Percentiles rank a stretch among this genome's conserved stretches.
Conservation (phyloP, 1,140 invertebrate species). For the Leptonema lineaticorne region DNA sequence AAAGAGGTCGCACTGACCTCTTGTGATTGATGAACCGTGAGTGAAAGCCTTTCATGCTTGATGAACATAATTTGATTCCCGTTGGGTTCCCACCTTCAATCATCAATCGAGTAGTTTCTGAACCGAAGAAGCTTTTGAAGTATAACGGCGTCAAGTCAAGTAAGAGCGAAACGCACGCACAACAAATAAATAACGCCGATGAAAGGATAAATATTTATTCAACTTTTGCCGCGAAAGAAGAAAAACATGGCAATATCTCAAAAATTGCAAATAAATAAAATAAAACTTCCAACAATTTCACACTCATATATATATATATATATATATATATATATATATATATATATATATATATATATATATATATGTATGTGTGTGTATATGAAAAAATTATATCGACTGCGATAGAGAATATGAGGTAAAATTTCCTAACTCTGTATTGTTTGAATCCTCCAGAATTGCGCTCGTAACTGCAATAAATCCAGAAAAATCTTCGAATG, state of each 20-base stretch:
- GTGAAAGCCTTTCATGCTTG: conserved; percentile 3
- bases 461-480: neutral
- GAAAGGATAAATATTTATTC: neutral
- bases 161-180: neutral
- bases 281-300: too few relatives aligned
- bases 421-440: neutral
- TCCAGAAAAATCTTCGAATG: conserved; percentile 5
- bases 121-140: neutral
- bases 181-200: neutral
- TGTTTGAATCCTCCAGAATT: too few relatives aligned
- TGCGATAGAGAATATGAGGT: neutral
- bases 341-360: neutral
- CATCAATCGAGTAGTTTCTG: neutral
- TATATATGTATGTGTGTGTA: neutral
- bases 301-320: neutral
- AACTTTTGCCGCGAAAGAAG: too few relatives aligned
- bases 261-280: too few relatives aligned
- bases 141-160: neutral
- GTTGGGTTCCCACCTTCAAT: neutral
- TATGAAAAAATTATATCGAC: neutral
- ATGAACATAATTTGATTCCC: conserved; percentile 13
- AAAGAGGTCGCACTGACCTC: neutral
- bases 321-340: neutral
- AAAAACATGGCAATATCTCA: too few relatives aligned
- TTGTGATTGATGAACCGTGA: neutral